Conservation (phyloP, 2,888 invertebrate genomes). For the Cryptocheilus praepositus region DNA sequence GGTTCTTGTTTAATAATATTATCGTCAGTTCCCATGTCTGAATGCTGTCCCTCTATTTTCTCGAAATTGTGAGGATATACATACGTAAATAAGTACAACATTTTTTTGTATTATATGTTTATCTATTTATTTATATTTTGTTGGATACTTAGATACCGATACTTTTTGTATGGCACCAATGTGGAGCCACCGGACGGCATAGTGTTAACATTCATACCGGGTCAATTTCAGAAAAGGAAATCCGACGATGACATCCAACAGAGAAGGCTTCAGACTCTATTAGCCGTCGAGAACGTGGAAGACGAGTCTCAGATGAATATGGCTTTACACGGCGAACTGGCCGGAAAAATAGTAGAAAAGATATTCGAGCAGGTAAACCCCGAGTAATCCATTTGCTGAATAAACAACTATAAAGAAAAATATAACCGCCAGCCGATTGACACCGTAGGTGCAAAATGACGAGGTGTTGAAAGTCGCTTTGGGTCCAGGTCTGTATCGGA, state of each 20-base stretch:
- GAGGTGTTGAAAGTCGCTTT: conserved; percentile 50
- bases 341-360: conserved; percentile 63
- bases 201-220: too few relatives aligned
- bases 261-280: conserved; percentile 19
- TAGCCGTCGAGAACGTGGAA: conserved; percentile 51
- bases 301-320: conserved; percentile 62
- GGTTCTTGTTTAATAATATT: too few relatives aligned
- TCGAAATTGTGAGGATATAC: too few relatives aligned
- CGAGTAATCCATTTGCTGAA: not conserved
- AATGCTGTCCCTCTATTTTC: too few relatives aligned
- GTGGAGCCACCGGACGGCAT: too few relatives aligned
- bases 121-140: too few relatives aligned
- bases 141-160: too few relatives aligned
- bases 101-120: too few relatives aligned
- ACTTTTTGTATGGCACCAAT: too few relatives aligned
- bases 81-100: too few relatives aligned
- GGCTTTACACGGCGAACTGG: conserved; percentile 61
- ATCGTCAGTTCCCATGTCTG: too few relatives aligned
- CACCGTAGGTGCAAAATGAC: conserved; percentile 54
- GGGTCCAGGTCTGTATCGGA: conserved; percentile 57
- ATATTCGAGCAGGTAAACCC: conserved; percentile 61
- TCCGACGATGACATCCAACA: not conserved
- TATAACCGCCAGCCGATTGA: not conserved
- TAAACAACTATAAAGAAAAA: not conserved
- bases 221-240: not conserved